Base-by-base conservation (phyloP, 2,113 vertebrate genomes). In the Clarias batrachus region DNA sequence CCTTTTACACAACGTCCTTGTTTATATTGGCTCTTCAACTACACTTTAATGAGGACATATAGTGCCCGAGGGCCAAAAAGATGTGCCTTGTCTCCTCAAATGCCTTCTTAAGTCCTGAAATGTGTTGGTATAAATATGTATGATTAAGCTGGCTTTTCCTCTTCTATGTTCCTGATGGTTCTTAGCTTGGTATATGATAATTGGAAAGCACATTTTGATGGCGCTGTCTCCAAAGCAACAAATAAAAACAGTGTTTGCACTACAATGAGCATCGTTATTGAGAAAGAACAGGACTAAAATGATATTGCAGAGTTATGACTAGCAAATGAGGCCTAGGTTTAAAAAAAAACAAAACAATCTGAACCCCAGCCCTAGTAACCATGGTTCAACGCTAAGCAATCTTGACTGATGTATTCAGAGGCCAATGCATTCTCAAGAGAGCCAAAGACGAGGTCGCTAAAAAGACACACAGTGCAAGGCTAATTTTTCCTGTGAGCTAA, bases 401-500 rank as follows among this genome's bases (percentile, higher is more conserved):
- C 52, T 74, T 87, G 86, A 87, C 82, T 73, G 57, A 78, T 78
- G 30, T 8, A 3, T 73, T 80, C 37, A 60, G 63, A 85, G 66
- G 77, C 68, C 84, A 84, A 21, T 66, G 59, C 37, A 7, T 86
- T 85, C 56, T 54, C 82, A 83, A 73, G 82, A 60, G 77, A 65
- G 59, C 86, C 70, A 73, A 62, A 82, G 78, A 81, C 56, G 37
- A 82, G 85, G 85, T 59, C 37, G 30, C 48, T 66, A 41, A 76
- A 89, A 41, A 25, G 79, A 27, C 57, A 62, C 27, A 41, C 19
- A 74, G 88, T 12, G 65, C 71, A 57, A 33, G 66, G 71, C 41
- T 85, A 33, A 63, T 80, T 88, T 84, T 68, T 79, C 71, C 60
- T 81, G 85, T 93, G 92, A 93, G 90, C 91, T 93, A 92, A 92